These are phyloP conservation scores for Theretra japonica DNA, from an alignment of 2,888 invertebrate genomes.

Conservation along the genomic window DNA sequence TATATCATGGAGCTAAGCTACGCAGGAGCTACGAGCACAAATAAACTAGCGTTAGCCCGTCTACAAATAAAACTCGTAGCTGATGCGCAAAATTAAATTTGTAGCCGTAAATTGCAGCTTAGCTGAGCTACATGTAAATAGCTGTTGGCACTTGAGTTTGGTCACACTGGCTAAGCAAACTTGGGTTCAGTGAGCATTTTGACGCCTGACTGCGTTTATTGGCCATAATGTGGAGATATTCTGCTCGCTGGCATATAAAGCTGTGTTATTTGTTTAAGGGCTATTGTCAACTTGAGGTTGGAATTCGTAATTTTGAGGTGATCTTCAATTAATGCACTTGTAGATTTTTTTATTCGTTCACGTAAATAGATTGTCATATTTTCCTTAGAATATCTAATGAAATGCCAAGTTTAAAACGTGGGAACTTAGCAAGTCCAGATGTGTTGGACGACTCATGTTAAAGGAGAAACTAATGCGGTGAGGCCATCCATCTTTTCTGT, in stretches of 20 bases:
- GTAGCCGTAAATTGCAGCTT: neutral
- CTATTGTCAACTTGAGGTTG: neutral
- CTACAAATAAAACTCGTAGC: neutral
- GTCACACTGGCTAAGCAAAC: conserved; percentile 13
- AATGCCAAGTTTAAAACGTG: no score
- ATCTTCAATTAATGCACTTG: neutral
- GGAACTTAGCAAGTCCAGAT: no score
- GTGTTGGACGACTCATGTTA: no score
- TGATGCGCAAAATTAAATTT: neutral
- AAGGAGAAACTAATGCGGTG: no score
- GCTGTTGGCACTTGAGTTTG: neutral
- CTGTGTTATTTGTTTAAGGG: neutral
- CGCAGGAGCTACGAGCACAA: conserved; percentile 9
- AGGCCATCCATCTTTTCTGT: no score
- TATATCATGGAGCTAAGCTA: conserved; percentile 18
- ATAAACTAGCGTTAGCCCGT: neutral
- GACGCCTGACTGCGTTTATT: neutral
- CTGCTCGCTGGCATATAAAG: neutral
- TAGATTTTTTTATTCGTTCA: no score
- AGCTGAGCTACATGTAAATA: conserved; percentile 6
- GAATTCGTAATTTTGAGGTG: neutral
- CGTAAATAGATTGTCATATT: no score
- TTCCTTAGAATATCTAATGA: no score
- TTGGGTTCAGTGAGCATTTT: conserved; percentile 1
- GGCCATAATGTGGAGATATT: neutral